Conservation (phyloP, 2,113 vertebrate species). For the Catharus fuscescens region DNA sequence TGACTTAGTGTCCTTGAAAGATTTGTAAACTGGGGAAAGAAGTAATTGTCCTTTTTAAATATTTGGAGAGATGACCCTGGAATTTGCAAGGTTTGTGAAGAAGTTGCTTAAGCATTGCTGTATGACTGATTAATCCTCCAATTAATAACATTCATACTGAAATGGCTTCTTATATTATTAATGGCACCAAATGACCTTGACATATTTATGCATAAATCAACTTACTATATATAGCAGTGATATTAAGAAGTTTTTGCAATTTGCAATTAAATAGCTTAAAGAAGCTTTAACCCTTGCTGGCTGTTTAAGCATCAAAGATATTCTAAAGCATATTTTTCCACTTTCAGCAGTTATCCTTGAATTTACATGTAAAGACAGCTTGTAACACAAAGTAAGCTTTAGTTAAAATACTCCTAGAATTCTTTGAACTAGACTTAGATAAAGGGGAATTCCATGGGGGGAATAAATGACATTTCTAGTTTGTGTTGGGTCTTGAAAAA, state of each 20-base stretch:
- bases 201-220: slow-evolving; percentile 27
- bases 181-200: slow-evolving; percentile 37
- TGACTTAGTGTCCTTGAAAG: neutral
- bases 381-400: neutral
- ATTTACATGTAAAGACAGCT: neutral
- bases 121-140: slow-evolving; percentile 39
- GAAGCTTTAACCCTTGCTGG: neutral
- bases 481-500: neutral
- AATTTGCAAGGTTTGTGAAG: neutral
- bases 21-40: neutral
- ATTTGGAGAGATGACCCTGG: slow-evolving; percentile 4
- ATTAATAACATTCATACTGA: slow-evolving; percentile 27
- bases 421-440: neutral
- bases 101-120: slow-evolving; percentile 14
- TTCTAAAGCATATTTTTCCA: neutral
- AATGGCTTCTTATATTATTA: slow-evolving; percentile 14
- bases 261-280: slow-evolving; percentile 42
- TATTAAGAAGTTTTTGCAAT: slow-evolving; percentile 24
- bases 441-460: neutral
- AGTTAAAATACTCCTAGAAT: neutral
- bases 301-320: neutral
- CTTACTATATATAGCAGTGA: neutral
- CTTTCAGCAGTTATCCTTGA: neutral
- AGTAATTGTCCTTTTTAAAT: neutral
- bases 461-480: neutral